Conservation (phyloP, 2,888 invertebrate species). For the Andrena marginata region DNA sequence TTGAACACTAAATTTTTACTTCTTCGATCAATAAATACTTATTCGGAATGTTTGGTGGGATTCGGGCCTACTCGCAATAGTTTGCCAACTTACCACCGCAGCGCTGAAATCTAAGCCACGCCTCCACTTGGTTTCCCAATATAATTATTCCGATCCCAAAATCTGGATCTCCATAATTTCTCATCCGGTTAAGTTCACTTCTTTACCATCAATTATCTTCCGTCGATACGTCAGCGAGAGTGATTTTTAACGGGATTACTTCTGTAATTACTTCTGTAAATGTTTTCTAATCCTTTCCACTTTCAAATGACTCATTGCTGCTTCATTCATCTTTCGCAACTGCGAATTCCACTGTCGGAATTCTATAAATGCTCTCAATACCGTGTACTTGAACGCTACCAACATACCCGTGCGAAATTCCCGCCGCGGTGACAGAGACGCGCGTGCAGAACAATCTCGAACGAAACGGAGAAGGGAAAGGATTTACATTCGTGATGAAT, state of each 20-base stretch:
- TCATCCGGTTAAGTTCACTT: not conserved
- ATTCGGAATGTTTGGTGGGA: no score
- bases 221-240: not conserved
- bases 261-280: no score
- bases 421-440: not conserved
- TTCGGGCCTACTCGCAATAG: no score
- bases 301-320: not conserved
- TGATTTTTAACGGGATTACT: not conserved
- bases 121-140: no score
- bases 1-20: no score
- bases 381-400: not conserved
- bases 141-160: not conserved
- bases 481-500: constrained; percentile 50
- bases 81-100: no score
- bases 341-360: not conserved
- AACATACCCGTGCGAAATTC: constrained; percentile 24
- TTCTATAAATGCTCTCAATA: not conserved
- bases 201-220: not conserved
- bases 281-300: not conserved
- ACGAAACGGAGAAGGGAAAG: constrained; percentile 37
- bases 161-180: not conserved
- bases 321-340: not conserved
- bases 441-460: constrained; percentile 47
- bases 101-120: no score
- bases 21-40: no score